Evolutionary conservation across 2,797 vertebrate species (phyloP).

Genomic region (Crocidura indochinensis): DNA sequence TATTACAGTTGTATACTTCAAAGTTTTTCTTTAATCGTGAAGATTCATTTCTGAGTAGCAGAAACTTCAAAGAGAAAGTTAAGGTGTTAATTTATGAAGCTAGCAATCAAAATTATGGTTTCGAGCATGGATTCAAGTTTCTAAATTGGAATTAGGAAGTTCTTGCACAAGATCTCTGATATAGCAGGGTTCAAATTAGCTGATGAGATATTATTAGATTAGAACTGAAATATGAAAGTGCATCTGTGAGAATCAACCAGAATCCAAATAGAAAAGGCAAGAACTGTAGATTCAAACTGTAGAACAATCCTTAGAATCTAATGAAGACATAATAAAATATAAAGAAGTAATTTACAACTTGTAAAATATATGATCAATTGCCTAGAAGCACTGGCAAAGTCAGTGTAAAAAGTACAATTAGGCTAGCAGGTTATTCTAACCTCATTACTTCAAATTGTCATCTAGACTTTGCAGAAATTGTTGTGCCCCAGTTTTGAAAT

Average conservation of each 20-base stretch:
- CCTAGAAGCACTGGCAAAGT: not conserved
- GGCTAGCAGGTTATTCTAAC: slow-evolving; percentile 32
- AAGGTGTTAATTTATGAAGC: not conserved
- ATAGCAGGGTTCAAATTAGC: not conserved
- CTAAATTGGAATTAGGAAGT: slow-evolving; percentile 18
- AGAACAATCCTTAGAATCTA: not conserved
- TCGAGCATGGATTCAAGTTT: slow-evolving; percentile 3
- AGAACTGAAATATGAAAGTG: slow-evolving; percentile 42
- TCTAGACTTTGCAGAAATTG: slow-evolving; percentile 49
- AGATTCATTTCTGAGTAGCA: slow-evolving; percentile 57
- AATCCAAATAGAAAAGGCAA: slow-evolving; percentile 59
- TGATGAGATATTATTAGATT: slow-evolving; percentile 22
- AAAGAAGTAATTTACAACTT: not conserved
- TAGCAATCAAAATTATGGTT: slow-evolving; percentile 10
- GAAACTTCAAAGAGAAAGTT: slow-evolving; percentile 31
- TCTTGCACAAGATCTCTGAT: not conserved
- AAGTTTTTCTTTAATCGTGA: slow-evolving; percentile 55
- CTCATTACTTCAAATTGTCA: slow-evolving; percentile 61
- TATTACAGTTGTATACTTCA: slow-evolving; percentile 60
- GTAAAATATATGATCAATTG: slow-evolving; percentile 49
- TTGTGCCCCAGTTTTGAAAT: slow-evolving; percentile 42
- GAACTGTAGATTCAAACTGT: not conserved
- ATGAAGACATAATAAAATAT: slow-evolving; percentile 20
- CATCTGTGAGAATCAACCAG: not conserved
- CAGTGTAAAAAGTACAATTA: slow-evolving; percentile 17